A percentile compares a stretch with the other conserved stretches of the same genome.
Conservation (phyloP, 1,140 invertebrate species). For the Zaprionus camerounensis region DNA sequence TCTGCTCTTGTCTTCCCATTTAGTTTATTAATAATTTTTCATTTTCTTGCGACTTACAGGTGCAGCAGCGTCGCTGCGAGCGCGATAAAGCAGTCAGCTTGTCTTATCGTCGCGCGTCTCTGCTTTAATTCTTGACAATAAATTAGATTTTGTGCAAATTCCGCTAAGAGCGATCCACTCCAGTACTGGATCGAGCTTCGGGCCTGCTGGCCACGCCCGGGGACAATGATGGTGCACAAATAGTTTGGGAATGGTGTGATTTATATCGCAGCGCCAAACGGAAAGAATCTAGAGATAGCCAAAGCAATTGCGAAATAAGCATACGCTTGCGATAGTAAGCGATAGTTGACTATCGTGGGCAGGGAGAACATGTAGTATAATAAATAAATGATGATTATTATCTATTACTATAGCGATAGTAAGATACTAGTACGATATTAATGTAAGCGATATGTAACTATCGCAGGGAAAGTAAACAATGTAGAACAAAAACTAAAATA, state of each 20-base stretch:
- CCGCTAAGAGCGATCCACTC: conserved; percentile 49
- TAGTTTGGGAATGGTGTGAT: conserved; percentile 54
- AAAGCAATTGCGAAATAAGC: conserved; percentile 13
- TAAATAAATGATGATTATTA: neutral
- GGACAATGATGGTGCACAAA: conserved; percentile 69
- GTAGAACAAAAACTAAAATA: no score
- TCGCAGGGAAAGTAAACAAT: no score
- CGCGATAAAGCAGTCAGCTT: conserved; percentile 63
- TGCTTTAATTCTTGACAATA: conserved; percentile 74
- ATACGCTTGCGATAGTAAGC: conserved; percentile 23
- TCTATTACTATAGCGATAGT: no score
- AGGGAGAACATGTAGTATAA: neutral
- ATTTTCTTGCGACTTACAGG: conserved; percentile 58
- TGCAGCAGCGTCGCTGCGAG: conserved; percentile 41
- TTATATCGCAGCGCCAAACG: conserved; percentile 59
- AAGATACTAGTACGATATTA: no score
- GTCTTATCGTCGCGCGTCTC: conserved; percentile 61
- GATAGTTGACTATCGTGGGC: neutral
- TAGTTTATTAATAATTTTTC: conserved; percentile 42
- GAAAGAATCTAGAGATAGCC: conserved; percentile 21
- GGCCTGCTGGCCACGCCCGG: conserved; percentile 3
- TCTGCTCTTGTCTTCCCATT: conserved; percentile 14
- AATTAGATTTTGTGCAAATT: conserved; percentile 80
- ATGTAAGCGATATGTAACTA: no score
- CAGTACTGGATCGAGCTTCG: conserved; percentile 18